Evolutionary conservation across 1,140 invertebrate species (phyloP).

Genomic region (Piezodorus guildinii): DNA sequence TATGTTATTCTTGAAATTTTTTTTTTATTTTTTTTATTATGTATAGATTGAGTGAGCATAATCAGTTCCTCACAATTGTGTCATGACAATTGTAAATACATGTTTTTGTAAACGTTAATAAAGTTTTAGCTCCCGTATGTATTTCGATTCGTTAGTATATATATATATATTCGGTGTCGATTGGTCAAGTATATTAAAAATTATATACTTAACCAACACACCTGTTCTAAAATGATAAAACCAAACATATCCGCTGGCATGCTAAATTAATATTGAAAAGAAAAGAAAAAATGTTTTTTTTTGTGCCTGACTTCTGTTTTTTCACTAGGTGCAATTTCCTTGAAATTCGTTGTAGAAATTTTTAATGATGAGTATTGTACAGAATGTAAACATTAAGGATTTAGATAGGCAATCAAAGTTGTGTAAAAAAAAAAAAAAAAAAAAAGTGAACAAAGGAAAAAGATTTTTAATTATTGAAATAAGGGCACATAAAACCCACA

Average conservation of each 20-base stretch:
- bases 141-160: neutral
- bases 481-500: constrained; percentile 17
- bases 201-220: constrained; percentile 1
- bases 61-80: constrained; percentile 7
- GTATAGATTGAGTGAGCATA: neutral
- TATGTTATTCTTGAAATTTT: neutral
- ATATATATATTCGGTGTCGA: neutral
- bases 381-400: constrained; percentile 12
- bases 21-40: neutral
- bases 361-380: constrained; percentile 9
- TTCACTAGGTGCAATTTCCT: constrained; percentile 17
- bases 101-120: neutral
- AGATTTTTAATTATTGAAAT: constrained; percentile 1
- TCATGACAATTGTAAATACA: constrained; percentile 2
- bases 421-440: too few relatives aligned
- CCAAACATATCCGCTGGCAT: constrained; percentile 5
- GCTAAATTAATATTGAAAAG: neutral
- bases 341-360: constrained; percentile 4
- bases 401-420: constrained; percentile 10
- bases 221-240: constrained; percentile 4
- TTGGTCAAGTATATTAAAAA: neutral
- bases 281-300: neutral
- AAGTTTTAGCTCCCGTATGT: too few relatives aligned
- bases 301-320: constrained; percentile 17
- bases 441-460: too few relatives aligned